Evolutionary conservation across 2,113 vertebrate species (phyloP).

Genomic region (Psettodes erumei): DNA sequence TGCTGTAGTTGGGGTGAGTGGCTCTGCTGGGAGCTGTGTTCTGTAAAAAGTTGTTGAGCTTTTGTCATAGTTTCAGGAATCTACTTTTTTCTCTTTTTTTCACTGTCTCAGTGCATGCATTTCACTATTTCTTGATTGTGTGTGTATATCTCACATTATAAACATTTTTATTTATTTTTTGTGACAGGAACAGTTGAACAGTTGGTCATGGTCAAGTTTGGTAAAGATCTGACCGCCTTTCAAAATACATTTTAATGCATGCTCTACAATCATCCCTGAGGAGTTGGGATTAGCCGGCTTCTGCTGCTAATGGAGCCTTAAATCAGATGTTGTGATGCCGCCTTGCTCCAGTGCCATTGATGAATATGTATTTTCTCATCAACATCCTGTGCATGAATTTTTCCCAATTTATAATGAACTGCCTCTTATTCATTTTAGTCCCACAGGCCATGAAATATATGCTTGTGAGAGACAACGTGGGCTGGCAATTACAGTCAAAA

Average conservation of each 20-base stretch:
- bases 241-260: conserved; percentile 32
- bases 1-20: conserved; percentile 26
- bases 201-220: neutral
- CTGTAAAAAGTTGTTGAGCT: conserved; percentile 22
- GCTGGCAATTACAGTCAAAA: conserved; percentile 36
- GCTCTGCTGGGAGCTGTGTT: conserved; percentile 24
- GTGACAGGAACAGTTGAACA: no score
- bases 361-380: conserved; percentile 69
- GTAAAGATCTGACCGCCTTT: conserved; percentile 21
- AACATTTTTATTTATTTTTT: no score
- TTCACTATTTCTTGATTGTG: neutral
- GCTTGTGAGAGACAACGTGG: conserved; percentile 30
- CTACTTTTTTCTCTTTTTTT: neutral
- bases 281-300: conserved; percentile 35
- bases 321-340: conserved; percentile 63
- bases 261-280: conserved; percentile 30
- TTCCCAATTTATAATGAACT: conserved; percentile 58
- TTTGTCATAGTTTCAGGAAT: conserved; percentile 28
- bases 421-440: conserved; percentile 51
- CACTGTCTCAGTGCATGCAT: neutral
- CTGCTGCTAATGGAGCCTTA: conserved; percentile 53
- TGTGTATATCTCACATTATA: neutral
- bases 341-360: conserved; percentile 52
- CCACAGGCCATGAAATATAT: conserved; percentile 41
- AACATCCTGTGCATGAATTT: conserved; percentile 54